Evolutionary conservation across 2,113 vertebrate species (phyloP).

Genomic region (Sprattus sprattus): DNA sequence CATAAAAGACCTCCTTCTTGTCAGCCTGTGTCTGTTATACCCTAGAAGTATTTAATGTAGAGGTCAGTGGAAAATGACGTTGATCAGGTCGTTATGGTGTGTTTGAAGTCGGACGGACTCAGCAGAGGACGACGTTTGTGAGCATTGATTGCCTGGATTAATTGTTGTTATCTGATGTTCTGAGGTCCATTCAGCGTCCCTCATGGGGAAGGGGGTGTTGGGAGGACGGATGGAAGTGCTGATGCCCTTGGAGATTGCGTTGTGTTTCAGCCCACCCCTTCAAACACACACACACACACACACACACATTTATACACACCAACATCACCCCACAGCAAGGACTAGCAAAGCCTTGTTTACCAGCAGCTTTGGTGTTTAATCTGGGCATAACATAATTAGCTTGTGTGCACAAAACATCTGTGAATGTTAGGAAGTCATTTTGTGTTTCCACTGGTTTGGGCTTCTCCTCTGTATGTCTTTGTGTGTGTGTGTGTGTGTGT

Average conservation of each 20-base stretch:
- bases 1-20: too few relatives aligned
- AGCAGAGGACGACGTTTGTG: slow-evolving; percentile 29
- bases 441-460: background rate
- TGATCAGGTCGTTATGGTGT: slow-evolving; percentile 34
- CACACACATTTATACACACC: background rate
- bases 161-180: slow-evolving; percentile 65
- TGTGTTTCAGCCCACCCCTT: slow-evolving; percentile 59
- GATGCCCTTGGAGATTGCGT: slow-evolving; percentile 71
- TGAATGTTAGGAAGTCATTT: background rate
- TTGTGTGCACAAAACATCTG: background rate
- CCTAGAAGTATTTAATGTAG: background rate
- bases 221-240: slow-evolving; percentile 32
- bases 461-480: background rate
- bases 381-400: background rate
- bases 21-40: too few relatives aligned
- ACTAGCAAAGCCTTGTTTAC: slow-evolving; percentile 63
- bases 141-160: slow-evolving; percentile 64
- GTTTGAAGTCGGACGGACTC: slow-evolving; percentile 23
- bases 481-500: background rate
- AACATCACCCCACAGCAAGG: slow-evolving; percentile 43
- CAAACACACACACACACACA: background rate
- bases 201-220: background rate
- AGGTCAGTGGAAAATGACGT: background rate
- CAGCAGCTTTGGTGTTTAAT: slow-evolving; percentile 48
- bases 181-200: slow-evolving; percentile 54